phyloP scores from a whole-genome alignment of 2,113 vertebrate genomes.

The Monopterus albus region DNA sequence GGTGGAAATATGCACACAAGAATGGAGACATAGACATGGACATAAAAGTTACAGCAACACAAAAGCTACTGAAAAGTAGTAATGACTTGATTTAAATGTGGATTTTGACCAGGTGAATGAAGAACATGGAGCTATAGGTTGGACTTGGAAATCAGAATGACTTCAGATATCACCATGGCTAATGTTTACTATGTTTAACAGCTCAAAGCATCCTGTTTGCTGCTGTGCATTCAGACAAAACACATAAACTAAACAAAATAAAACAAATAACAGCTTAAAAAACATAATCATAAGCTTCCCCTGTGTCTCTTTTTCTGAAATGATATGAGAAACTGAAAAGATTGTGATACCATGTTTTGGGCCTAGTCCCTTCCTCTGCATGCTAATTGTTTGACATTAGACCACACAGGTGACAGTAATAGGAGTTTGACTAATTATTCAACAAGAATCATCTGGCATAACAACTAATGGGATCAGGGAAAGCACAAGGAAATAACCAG shows the following conservation, averaged over 20 bases:
- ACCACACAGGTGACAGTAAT: background rate
- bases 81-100: background rate
- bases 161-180: background rate
- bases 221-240: background rate
- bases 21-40: no score
- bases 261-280: no score
- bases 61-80: no score
- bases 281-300: no score
- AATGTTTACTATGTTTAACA: background rate
- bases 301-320: no score
- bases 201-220: background rate
- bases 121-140: background rate
- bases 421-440: background rate
- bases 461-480: no score
- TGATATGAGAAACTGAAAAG: no score
- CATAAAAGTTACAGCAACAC: no score
- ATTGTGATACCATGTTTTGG: no score
- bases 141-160: background rate
- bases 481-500: background rate
- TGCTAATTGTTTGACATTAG: slow-evolving; percentile 2
- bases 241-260: no score
- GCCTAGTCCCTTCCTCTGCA: background rate
- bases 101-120: background rate
- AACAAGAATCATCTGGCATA: no score
- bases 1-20: no score